phyloP scores from a whole-genome alignment of 2,797 vertebrate species.

The Graptemys geographica region DNA sequence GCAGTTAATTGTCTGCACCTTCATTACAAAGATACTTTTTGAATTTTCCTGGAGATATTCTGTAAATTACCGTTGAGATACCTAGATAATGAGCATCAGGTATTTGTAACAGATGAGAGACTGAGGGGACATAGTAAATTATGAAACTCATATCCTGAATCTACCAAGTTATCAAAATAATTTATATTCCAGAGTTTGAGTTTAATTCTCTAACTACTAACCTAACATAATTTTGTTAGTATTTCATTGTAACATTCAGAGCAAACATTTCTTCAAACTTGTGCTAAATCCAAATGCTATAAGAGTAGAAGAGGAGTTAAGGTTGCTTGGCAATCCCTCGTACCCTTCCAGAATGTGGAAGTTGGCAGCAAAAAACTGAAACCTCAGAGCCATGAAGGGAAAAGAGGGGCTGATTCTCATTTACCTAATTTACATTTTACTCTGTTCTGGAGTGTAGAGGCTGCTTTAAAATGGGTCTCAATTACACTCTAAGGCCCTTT shows the following conservation, averaged over 20 bases:
- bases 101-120: background rate
- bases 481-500: no score
- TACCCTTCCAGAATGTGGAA: background rate
- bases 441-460: background rate
- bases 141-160: background rate
- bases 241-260: background rate
- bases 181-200: background rate
- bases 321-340: background rate
- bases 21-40: background rate
- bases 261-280: background rate
- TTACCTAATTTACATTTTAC: background rate
- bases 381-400: background rate
- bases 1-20: slow-evolving; percentile 43
- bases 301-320: background rate
- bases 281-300: background rate
- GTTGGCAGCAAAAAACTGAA: background rate
- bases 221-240: background rate
- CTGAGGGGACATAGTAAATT: background rate
- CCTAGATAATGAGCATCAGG: background rate
- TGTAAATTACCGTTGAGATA: background rate
- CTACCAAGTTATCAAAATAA: background rate
- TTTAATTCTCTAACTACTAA: background rate
- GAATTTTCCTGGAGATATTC: background rate
- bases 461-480: background rate
- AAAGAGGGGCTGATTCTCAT: background rate